phyloP scores from a whole-genome alignment of 2,797 vertebrate genomes.

The Melanotaenia nigrans region DNA sequence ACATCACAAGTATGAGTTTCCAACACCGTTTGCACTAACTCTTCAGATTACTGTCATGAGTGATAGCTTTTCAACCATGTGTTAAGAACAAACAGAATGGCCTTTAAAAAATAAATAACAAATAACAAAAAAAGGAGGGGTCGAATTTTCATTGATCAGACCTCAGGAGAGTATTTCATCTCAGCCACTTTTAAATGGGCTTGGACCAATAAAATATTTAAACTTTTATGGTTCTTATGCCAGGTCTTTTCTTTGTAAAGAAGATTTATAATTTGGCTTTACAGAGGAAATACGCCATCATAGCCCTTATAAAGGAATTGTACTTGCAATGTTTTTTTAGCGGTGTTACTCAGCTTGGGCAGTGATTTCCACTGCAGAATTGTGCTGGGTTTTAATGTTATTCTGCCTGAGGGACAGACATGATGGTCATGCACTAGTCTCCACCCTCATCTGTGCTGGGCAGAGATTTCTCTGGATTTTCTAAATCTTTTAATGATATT shows the following conservation, averaged over 20 bases:
- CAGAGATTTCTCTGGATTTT: slow-evolving; percentile 10
- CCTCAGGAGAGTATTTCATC: not conserved
- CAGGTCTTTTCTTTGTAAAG: not conserved
- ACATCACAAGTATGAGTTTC: not conserved
- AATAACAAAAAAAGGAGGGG: no score
- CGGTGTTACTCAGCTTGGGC: not conserved
- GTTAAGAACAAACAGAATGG: not conserved
- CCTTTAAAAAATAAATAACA: not conserved
- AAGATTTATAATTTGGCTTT: not conserved
- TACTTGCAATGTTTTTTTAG: not conserved
- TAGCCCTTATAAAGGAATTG: no score
- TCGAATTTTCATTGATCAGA: not conserved
- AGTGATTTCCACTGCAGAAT: not conserved
- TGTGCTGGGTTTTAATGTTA: slow-evolving; percentile 6
- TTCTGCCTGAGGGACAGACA: not conserved
- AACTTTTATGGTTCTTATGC: not conserved
- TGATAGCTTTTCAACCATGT: no score
- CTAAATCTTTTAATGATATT: slow-evolving; percentile 27
- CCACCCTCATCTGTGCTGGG: not conserved
- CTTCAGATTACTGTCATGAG: no score
- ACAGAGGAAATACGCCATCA: no score
- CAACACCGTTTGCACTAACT: no score
- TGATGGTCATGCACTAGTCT: not conserved
- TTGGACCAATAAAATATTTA: not conserved
- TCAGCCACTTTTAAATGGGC: not conserved